phyloP scores from a whole-genome alignment of 2,888 invertebrate species.

The Dexiosoma caninum region DNA sequence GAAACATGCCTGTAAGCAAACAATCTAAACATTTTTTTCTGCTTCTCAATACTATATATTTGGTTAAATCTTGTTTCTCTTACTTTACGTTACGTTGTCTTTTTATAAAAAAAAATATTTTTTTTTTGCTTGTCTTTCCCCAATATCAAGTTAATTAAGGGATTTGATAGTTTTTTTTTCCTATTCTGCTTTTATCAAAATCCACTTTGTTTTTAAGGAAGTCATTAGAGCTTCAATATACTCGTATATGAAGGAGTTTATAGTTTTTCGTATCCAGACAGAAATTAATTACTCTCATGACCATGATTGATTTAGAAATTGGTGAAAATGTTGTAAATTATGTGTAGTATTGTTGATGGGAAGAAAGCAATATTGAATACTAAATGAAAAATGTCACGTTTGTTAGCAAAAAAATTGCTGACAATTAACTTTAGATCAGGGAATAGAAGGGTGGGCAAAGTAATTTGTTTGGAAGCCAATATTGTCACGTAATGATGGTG shows the following conservation, averaged over 20 bases:
- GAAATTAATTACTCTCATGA: conserved; percentile 60
- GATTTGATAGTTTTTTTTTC: conserved; percentile 29
- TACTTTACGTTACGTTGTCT: conserved; percentile 23
- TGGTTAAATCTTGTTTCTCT: conserved; percentile 24
- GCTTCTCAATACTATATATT: conserved; percentile 43
- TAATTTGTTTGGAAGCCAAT: background rate
- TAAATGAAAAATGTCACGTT: conserved; percentile 16
- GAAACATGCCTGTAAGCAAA: background rate
- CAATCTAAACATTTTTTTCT: background rate
- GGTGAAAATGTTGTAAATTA: conserved; percentile 35
- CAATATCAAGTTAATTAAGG: conserved; percentile 57
- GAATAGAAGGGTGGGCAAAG: background rate
- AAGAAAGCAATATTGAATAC: background rate
- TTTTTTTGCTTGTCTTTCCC: background rate
- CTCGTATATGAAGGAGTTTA: background rate
- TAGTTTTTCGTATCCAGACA: conserved; percentile 25
- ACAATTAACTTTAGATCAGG: conserved; percentile 12
- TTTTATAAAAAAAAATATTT: background rate
- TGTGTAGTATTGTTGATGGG: background rate
- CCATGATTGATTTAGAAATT: conserved; percentile 56
- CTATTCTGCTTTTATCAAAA: conserved; percentile 2
- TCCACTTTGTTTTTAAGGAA: conserved; percentile 48
- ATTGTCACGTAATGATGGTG: background rate
- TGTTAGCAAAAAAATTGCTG: conserved; percentile 23
- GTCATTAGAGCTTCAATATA: conserved; percentile 60